These are phyloP conservation scores for Pogoniulus pusillus DNA, from an alignment of 2,797 vertebrate species.

Conservation along the genomic window DNA sequence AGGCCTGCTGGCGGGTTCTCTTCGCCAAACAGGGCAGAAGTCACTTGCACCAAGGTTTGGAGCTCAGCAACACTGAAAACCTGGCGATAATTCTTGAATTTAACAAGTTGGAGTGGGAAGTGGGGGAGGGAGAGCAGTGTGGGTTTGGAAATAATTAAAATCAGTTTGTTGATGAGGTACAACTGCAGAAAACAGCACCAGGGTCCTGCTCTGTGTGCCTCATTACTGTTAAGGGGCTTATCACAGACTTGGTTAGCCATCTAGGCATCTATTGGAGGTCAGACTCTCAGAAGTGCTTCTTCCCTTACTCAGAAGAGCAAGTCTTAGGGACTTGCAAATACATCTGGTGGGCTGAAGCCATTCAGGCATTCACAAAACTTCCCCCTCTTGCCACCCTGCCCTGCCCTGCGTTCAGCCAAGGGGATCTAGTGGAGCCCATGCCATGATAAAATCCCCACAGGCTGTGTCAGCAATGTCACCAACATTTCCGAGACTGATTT, in stretches of 20 bases:
- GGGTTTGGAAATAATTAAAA: too few species aligned
- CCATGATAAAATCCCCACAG: rapidly evolving
- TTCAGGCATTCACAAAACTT: neutral
- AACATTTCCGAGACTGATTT: neutral
- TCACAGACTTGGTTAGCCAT: neutral
- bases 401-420: neutral
- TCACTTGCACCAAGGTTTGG: neutral
- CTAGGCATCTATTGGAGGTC: neutral
- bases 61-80: neutral
- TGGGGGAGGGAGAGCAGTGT: too few species aligned
- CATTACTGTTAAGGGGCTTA: neutral
- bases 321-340: neutral
- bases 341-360: neutral
- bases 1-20: neutral
- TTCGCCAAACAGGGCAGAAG: neutral
- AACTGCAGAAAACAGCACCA: neutral
- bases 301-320: neutral
- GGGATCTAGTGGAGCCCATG: rapidly evolving
- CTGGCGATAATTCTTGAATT: neutral
- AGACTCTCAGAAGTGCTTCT: neutral
- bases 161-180: neutral
- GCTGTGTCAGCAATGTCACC: neutral
- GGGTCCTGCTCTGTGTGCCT: neutral
- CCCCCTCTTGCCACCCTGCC: neutral
- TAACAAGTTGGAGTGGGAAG: rapidly evolving